Evolutionary conservation across 2,113 vertebrate genomes (phyloP).

Genomic region (Arvicanthis niloticus): DNA sequence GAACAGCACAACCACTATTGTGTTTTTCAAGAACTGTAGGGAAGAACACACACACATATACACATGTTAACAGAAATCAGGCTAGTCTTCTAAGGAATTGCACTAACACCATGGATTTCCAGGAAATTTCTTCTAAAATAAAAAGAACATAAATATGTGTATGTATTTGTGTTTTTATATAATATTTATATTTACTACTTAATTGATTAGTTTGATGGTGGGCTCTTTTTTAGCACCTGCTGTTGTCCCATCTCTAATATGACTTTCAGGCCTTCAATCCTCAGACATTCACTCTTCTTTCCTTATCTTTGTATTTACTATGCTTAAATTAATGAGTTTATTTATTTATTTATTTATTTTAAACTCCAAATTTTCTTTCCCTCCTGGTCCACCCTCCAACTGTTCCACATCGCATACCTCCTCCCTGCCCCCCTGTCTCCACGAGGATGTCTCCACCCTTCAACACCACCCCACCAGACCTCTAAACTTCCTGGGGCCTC

Average conservation of each 20-base stretch:
- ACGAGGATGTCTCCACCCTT: no score
- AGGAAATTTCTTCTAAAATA: background rate
- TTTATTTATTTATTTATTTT: background rate
- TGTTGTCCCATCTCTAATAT: background rate
- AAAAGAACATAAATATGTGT: background rate
- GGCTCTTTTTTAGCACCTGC: background rate
- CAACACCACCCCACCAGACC: no score
- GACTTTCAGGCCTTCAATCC: background rate
- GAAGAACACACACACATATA: background rate
- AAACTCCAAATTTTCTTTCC: no score
- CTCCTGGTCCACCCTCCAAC: no score
- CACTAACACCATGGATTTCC: background rate
- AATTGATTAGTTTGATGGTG: background rate
- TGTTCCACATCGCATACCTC: no score
- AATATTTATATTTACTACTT: background rate
- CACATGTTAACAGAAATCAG: background rate
- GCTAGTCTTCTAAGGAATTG: background rate
- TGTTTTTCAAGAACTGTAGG: background rate
- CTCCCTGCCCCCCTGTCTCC: no score
- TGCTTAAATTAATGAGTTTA: background rate
- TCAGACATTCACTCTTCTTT: background rate
- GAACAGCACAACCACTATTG: background rate
- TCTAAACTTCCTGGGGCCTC: no score
- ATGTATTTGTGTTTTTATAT: background rate
- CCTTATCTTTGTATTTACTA: background rate